These are phyloP conservation scores for Anguilla rostrata DNA, from an alignment of 2,113 vertebrate genomes.

Conservation along the genomic window DNA sequence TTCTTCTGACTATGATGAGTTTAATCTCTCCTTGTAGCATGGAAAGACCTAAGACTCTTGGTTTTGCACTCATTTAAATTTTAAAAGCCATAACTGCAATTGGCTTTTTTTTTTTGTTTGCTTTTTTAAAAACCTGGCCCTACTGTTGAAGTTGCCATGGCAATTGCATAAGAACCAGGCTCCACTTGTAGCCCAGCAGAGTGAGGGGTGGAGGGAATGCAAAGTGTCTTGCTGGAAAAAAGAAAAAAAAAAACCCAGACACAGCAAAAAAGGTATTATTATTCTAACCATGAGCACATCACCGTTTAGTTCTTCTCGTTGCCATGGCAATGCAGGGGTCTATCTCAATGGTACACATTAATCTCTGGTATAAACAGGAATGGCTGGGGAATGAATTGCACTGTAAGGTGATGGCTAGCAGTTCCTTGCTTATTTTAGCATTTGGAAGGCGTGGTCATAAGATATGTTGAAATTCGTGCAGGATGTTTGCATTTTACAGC, in stretches of 20 bases:
- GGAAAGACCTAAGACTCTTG: neutral
- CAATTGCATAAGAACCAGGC: conserved; percentile 2
- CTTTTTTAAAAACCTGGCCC: neutral
- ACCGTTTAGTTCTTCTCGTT: conserved; percentile 27
- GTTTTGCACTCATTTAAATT: conserved; percentile 1
- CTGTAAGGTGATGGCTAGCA: neutral
- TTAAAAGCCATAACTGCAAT: neutral
- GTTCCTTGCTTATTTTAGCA: conserved; percentile 6
- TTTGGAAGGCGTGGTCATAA: conserved; percentile 1
- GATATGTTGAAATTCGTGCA: neutral
- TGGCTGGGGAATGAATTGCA: conserved; percentile 40
- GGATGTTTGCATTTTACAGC: neutral
- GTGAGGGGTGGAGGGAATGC: neutral
- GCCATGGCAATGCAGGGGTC: conserved; percentile 47
- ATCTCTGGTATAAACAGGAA: conserved; percentile 50
- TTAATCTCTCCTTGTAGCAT: neutral
- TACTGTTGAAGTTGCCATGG: conserved; percentile 18
- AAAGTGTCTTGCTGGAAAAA: conserved; percentile 20
- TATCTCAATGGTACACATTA: conserved; percentile 30
- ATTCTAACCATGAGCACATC: conserved; percentile 25
- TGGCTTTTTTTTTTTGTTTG: neutral
- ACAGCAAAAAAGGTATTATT: conserved; percentile 65
- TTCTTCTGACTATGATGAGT: neutral
- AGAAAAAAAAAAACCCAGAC: conserved; percentile 39
- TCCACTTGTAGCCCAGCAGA: neutral